Evolutionary conservation across 2,797 vertebrate genomes (phyloP).

Genomic region (Spondyliosoma cantharus): DNA sequence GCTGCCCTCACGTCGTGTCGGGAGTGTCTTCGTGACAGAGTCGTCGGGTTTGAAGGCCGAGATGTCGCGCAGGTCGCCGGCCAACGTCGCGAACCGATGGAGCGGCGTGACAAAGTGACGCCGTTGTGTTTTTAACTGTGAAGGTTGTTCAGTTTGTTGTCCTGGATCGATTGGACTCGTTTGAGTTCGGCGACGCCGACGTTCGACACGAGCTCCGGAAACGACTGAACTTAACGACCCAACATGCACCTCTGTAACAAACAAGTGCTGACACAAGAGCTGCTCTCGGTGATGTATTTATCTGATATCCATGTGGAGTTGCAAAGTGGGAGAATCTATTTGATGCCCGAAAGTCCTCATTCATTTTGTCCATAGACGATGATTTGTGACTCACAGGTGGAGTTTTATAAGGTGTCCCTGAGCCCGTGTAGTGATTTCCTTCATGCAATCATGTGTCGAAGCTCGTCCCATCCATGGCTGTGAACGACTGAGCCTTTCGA

Average conservation of each 20-base stretch:
- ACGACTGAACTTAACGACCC: neutral
- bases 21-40: neutral
- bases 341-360: neutral
- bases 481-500: too few relatives aligned
- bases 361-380: neutral
- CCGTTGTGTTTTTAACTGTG: neutral
- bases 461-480: too few relatives aligned
- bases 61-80: conserved; percentile 13
- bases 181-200: neutral
- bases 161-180: neutral
- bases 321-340: neutral
- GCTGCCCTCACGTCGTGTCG: neutral
- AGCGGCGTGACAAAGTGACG: neutral
- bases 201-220: neutral
- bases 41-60: neutral
- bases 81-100: neutral
- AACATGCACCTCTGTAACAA: neutral
- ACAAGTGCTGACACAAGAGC: neutral
- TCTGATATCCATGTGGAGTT: neutral
- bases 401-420: too few relatives aligned
- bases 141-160: neutral
- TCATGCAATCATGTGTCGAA: too few relatives aligned
- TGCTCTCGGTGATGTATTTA: neutral
- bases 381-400: neutral
- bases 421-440: too few relatives aligned